A percentile compares a stretch with the other conserved stretches of the same genome.
These are phyloP conservation scores for Hydriomena furcata DNA, from an alignment of 2,888 invertebrate species.

Conservation along the genomic window DNA sequence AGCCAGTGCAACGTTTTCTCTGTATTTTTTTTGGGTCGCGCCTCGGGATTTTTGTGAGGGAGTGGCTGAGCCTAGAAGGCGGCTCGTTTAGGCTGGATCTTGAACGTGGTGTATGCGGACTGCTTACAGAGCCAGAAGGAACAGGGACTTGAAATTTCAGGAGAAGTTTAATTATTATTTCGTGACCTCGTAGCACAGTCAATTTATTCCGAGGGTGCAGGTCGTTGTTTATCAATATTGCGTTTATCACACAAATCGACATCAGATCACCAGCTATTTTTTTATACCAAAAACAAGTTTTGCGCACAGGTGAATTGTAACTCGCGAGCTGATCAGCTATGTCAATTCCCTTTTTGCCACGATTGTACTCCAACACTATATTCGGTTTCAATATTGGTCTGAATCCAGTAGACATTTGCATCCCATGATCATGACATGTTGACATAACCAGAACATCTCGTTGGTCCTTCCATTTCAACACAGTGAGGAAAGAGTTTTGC, in stretches of 20 bases:
- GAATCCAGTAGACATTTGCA: conserved; percentile 21
- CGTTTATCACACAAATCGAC: conserved; percentile 22
- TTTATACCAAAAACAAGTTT: conserved; percentile 31
- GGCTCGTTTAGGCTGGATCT: conserved; percentile 12
- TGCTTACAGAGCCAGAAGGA: conserved; percentile 10
- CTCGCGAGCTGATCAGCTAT: conserved; percentile 30
- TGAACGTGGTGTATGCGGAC: conserved; percentile 14
- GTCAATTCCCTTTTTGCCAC: conserved; percentile 28
- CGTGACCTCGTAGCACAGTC: conserved; percentile 7
- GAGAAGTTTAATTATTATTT: conserved; percentile 11
- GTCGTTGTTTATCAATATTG: conserved; percentile 25
- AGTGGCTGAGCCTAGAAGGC: conserved; percentile 10
- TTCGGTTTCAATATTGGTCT: conserved; percentile 25
- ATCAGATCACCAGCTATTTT: conserved; percentile 24
- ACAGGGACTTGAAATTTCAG: conserved; percentile 7
- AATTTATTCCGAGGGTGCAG: conserved; percentile 10
- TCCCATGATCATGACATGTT: conserved; percentile 21
- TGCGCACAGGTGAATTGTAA: conserved; percentile 27
- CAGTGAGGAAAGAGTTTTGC: conserved; percentile 15
- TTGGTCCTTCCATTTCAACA: conserved; percentile 19
- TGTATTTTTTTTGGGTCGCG: conserved; percentile 8
- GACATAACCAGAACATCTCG: conserved; percentile 16
- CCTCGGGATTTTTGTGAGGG: conserved; percentile 18
- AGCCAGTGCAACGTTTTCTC: conserved; percentile 18
- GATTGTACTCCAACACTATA: conserved; percentile 27